phyloP scores from a whole-genome alignment of 1,140 invertebrate species.

The Ericerus pela region DNA sequence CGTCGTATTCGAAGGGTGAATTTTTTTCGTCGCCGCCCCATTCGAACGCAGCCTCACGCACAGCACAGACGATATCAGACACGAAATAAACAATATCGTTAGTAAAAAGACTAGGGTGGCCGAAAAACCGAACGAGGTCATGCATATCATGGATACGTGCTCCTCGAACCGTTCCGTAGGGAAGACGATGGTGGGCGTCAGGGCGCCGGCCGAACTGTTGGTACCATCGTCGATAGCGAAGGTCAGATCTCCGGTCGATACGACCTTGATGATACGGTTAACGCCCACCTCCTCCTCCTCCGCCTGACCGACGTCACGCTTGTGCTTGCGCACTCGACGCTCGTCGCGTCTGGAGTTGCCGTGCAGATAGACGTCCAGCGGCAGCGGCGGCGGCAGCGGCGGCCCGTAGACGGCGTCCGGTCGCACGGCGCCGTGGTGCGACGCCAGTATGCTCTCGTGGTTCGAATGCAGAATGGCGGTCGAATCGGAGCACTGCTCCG shows the following conservation, averaged over 20 bases:
- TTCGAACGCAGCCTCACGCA: conserved; percentile 55
- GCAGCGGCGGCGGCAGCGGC: conserved; percentile 35
- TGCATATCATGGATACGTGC: conserved; percentile 56
- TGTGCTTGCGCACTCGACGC: conserved; percentile 38
- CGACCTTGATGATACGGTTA: conserved; percentile 76
- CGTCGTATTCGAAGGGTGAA: too few species aligned
- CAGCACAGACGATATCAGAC: conserved; percentile 65
- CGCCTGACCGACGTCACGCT: conserved; percentile 46
- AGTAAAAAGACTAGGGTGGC: conserved; percentile 65
- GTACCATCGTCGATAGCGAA: conserved; percentile 77
- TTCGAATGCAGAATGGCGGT: conserved; percentile 30
- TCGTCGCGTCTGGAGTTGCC: conserved; percentile 60
- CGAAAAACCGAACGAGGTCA: conserved; percentile 80
- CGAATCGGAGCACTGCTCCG: conserved; percentile 66
- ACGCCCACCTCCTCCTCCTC: conserved; percentile 77
- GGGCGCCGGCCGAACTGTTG: conserved; percentile 50
- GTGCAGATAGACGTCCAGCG: conserved; percentile 55
- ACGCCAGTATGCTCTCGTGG: conserved; percentile 15
- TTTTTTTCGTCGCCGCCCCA: conserved; percentile 14
- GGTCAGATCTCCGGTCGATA: conserved; percentile 82
- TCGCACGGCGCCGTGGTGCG: conserved; percentile 16
- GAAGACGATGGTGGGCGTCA: conserved; percentile 60
- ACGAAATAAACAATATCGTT: conserved; percentile 62
- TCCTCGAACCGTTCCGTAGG: conserved; percentile 51
- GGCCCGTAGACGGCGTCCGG: neutral